A percentile compares a stretch with the other conserved stretches of the same genome.
Evolutionary conservation across 2,797 vertebrate genomes (phyloP).

Genomic region (Spheniscus humboldti): DNA sequence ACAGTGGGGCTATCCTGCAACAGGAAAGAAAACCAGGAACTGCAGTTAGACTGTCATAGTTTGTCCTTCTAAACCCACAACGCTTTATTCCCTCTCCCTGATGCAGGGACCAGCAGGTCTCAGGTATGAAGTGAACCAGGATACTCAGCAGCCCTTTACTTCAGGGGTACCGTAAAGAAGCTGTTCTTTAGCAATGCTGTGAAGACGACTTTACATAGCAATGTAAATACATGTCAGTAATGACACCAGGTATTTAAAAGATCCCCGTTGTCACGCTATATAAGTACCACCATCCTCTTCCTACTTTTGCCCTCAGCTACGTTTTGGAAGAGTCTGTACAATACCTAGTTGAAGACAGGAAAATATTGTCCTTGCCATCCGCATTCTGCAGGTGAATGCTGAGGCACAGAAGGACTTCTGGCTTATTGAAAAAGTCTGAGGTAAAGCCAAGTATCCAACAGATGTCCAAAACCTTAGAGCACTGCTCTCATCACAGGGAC

Average conservation of each 20-base stretch:
- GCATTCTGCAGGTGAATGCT: neutral
- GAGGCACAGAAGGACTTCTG: neutral
- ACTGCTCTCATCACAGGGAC: neutral
- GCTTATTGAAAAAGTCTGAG: neutral
- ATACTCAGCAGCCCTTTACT: neutral
- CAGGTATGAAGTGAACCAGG: neutral
- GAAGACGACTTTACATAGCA: neutral
- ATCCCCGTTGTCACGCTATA: too few relatives aligned
- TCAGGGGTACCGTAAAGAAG: neutral
- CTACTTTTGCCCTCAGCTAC: neutral
- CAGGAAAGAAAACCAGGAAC: neutral
- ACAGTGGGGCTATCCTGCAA: neutral
- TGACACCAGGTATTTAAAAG: neutral
- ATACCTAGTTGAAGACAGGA: neutral
- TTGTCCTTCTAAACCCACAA: neutral
- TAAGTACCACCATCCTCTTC: neutral
- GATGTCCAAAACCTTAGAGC: neutral
- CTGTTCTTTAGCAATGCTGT: neutral
- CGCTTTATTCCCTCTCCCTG: neutral
- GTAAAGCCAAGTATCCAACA: neutral
- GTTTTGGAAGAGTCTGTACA: neutral
- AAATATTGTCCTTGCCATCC: neutral
- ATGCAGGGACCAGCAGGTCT: neutral
- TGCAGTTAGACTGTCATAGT: neutral
- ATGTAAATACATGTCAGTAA: neutral